phyloP scores from a whole-genome alignment of 2,113 vertebrate genomes.

The Oxyura jamaicensis region DNA sequence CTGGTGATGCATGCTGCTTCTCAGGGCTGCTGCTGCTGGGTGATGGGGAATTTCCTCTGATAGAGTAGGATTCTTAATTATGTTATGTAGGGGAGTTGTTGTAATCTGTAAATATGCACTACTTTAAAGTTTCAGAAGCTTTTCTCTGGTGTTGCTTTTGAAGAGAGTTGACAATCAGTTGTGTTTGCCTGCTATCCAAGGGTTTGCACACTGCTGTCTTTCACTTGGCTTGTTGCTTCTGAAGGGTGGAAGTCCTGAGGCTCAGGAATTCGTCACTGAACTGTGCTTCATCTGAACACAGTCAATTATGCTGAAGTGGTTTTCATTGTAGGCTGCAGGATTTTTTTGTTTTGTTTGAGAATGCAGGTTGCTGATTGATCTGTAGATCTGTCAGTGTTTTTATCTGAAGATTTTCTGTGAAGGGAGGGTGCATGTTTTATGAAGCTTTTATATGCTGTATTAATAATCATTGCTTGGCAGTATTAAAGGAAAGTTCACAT shows the following conservation, averaged over 20 bases:
- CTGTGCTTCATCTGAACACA: rapidly evolving
- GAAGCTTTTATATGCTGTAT: neutral
- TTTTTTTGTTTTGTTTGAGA: neutral
- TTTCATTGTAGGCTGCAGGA: neutral
- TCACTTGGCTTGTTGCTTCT: neutral
- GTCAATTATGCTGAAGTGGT: neutral
- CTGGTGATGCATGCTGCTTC: neutral
- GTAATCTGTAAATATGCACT: neutral
- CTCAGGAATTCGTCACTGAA: neutral
- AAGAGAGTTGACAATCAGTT: neutral
- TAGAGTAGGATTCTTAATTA: neutral
- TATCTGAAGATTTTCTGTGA: neutral
- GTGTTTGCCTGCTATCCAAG: neutral
- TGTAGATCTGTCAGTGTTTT: neutral
- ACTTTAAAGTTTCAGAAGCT: neutral
- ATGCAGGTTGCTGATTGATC: neutral
- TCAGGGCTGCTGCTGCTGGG: neutral
- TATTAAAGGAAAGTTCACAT: neutral
- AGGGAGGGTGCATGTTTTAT: neutral
- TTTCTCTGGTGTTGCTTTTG: neutral
- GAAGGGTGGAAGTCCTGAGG: neutral
- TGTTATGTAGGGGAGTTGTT: neutral
- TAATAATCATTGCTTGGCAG: neutral
- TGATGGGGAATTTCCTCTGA: neutral
- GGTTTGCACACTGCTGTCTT: neutral